These are phyloP conservation scores for Eucidaris tribuloides DNA, from an alignment of 35 echinoderm and acorn worm genomes.

Conservation along the genomic window DNA sequence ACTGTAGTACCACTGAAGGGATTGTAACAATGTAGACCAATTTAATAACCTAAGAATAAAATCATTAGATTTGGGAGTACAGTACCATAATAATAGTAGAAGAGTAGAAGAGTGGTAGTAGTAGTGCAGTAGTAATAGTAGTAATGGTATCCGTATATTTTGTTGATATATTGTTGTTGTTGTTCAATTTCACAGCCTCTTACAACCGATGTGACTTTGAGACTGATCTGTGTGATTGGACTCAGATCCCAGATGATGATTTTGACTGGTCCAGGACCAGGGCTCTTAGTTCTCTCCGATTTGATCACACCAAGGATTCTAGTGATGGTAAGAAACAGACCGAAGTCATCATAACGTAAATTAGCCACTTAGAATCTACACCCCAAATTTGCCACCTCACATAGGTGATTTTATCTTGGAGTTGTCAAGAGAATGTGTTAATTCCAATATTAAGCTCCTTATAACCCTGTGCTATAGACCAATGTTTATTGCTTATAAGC, in stretches of 20 bases:
- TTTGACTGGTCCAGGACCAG: constrained; percentile 62
- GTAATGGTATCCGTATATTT: background rate
- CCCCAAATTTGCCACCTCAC: no score
- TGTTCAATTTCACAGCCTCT: background rate
- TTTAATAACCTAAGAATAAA: background rate
- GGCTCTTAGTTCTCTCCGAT: constrained; percentile 18
- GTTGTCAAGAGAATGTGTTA: no score
- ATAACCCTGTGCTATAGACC: no score
- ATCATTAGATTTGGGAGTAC: background rate
- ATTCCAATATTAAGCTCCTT: no score
- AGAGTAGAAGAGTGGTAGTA: no score
- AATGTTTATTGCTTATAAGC: no score
- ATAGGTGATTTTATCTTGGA: no score
- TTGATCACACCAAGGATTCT: constrained; percentile 75
- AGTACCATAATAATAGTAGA: no score
- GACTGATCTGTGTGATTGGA: constrained; percentile 55
- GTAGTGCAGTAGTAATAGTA: background rate
- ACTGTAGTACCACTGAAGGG: no score
- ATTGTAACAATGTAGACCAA: no score
- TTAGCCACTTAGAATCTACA: no score
- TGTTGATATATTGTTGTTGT: background rate
- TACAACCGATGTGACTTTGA: constrained; percentile 28
- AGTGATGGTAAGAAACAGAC: constrained; percentile 33
- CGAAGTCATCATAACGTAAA: no score
- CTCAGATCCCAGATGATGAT: constrained; percentile 61